Percentiles rank a stretch among this genome's conserved stretches.
Conservation (phyloP, 2,797 vertebrate genomes). For the Coregonus ussuriensis region DNA sequence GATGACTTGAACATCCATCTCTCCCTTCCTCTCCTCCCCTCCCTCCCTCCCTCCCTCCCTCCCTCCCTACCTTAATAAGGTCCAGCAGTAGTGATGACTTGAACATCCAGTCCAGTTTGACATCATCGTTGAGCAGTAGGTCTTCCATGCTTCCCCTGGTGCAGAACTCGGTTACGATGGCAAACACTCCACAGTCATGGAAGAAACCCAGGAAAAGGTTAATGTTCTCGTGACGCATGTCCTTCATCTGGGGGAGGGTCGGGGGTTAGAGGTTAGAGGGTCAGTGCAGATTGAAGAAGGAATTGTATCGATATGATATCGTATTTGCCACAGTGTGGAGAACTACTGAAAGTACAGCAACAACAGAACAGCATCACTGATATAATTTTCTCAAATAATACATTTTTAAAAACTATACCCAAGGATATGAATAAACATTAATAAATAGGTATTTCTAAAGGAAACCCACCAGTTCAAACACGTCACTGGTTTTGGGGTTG, state of each 20-base stretch:
- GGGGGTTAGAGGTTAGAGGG: no score
- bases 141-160: slow-evolving; percentile 89
- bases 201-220: slow-evolving; percentile 91
- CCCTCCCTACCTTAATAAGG: slow-evolving; percentile 68
- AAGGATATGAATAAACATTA: no score
- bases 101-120: slow-evolving; percentile 84
- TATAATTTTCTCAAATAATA: no score
- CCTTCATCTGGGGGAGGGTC: slow-evolving; percentile 81
- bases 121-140: slow-evolving; percentile 82
- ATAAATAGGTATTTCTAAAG: not conserved
- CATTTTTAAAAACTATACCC: no score
- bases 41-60: not conserved
- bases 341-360: no score
- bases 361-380: no score
- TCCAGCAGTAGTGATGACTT: slow-evolving; percentile 73
- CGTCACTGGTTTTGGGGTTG: slow-evolving; percentile 72
- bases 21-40: no score
- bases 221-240: slow-evolving; percentile 87
- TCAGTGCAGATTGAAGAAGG: no score
- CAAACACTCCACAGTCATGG: slow-evolving; percentile 85
- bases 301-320: no score
- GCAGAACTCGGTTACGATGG: slow-evolving; percentile 88
- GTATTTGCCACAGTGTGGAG: no score
- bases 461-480: slow-evolving; percentile 76
- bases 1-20: no score